Evolutionary conservation across 2,888 invertebrate species (phyloP), one percentile per base, ranked within the genome.

Genomic region (Xanthia togata): DNA sequence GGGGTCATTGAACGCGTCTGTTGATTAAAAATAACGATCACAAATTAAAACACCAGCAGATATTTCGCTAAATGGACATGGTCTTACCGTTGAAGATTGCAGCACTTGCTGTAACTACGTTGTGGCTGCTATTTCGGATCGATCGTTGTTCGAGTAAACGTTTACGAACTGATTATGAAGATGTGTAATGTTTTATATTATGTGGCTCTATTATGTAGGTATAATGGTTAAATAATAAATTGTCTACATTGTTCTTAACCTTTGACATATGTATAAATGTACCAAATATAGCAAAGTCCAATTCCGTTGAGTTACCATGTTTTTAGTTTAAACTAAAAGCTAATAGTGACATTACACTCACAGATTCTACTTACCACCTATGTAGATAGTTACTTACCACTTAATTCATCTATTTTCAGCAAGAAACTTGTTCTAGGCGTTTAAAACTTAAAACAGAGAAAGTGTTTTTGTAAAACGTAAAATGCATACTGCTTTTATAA

Each of bases 21-120:
- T 92, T 90, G 91, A 93, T 93, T 91, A 93, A 91, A 92, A 91
- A 90, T 90, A 92, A 91, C 91, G 89, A 91, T 89, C 89, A 89
- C 86, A 89, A 92, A 92, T 91, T 91, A 88, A 87, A 86, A 82
- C 82, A 82, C 79, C 76, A 79, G 69, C 73, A 81, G 85, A 86
- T 87, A 88, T 89, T 89, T 90, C 86, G 88, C 89, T 84, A 87
- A 88, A 87, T 89, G 83, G 84, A 86, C 83, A 80, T 86, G 84
- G 78, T 82, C 69, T 80, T 83, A 74, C 72, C 77, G 78, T 73
- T 78, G 73, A 78, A 82, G 74, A 80, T 85, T 74, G 71, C 78
- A 80, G 83, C 73, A 79, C 64, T 79, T 82, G 79, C 70, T 65
- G 69, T 80, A 79, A 73, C 73, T 77, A 65, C 64, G 60, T 57